These are phyloP conservation scores for Drosophila baimaii DNA, from an alignment of 1,140 invertebrate species.

Conservation along the genomic window DNA sequence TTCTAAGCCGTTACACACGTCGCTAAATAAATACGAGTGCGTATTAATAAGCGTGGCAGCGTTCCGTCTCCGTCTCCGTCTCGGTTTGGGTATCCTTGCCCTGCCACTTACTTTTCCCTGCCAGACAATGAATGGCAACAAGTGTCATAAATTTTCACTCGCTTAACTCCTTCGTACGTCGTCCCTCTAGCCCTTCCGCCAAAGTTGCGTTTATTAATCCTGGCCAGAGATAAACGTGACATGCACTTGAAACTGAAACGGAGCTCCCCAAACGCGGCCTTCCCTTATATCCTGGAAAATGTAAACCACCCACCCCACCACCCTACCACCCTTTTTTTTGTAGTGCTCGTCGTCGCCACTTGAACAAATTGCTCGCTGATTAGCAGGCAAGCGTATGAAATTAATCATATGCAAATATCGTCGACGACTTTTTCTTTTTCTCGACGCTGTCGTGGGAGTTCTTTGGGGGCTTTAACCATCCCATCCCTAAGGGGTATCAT, in stretches of 20 bases:
- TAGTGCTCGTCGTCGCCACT: slow-evolving; percentile 37
- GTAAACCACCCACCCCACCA: neutral
- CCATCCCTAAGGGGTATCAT: slow-evolving; percentile 30
- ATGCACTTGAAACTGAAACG: slow-evolving; percentile 64
- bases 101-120: slow-evolving; percentile 28
- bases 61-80: slow-evolving; percentile 15
- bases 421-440: slow-evolving; percentile 50
- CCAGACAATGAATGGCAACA: slow-evolving; percentile 65
- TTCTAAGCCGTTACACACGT: slow-evolving; percentile 81
- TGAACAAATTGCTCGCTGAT: slow-evolving; percentile 80
- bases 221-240: slow-evolving; percentile 78
- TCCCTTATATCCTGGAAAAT: slow-evolving; percentile 30
- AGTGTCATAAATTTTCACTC: slow-evolving; percentile 80
- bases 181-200: slow-evolving; percentile 49
- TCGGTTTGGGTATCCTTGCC: slow-evolving; percentile 4
- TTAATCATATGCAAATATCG: slow-evolving; percentile 82
- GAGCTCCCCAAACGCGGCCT: slow-evolving; percentile 30
- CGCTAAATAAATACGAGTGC: slow-evolving; percentile 73
- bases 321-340: slow-evolving; percentile 42
- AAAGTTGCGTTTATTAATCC: slow-evolving; percentile 73
- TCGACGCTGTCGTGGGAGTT: slow-evolving; percentile 42
- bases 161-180: slow-evolving; percentile 40
- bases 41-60: slow-evolving; percentile 69
- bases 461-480: neutral
- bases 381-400: slow-evolving; percentile 82